Evolutionary conservation across 2,888 invertebrate species (phyloP).

Genomic region (Salticus scenicus): DNA sequence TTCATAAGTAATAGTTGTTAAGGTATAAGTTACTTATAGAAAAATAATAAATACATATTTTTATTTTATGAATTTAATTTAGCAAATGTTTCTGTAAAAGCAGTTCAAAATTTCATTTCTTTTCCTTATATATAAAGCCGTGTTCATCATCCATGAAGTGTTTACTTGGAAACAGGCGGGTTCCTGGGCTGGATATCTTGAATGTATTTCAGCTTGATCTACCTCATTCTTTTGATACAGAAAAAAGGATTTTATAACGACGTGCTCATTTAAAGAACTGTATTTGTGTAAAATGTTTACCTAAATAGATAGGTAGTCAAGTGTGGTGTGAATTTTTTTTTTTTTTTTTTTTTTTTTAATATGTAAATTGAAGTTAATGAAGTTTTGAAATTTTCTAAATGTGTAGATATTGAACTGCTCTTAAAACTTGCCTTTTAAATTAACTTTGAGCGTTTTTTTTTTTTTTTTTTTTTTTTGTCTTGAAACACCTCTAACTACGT

Average conservation of each 20-base stretch:
- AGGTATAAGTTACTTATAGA: too few relatives aligned
- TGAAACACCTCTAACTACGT: too few relatives aligned
- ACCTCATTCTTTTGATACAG: slow-evolving; percentile 65
- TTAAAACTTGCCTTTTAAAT: neutral
- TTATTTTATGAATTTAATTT: too few relatives aligned
- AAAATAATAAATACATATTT: too few relatives aligned
- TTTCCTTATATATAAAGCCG: too few relatives aligned
- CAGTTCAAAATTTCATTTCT: too few relatives aligned
- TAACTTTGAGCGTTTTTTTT: neutral
- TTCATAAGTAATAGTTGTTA: too few relatives aligned
- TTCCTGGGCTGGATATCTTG: slow-evolving; percentile 11
- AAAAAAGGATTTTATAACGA: slow-evolving; percentile 56
- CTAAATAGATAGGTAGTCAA: neutral
- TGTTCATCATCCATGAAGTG: too few relatives aligned
- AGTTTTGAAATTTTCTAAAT: neutral
- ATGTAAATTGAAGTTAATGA: too few relatives aligned
- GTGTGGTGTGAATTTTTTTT: slow-evolving; percentile 3
- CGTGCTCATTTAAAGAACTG: slow-evolving; percentile 12
- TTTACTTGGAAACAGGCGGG: slow-evolving; percentile 13
- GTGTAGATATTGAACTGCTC: slow-evolving; percentile 1
- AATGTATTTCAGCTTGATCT: slow-evolving; percentile 60
- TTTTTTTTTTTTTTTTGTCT: too few relatives aligned
- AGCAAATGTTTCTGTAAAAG: too few relatives aligned
- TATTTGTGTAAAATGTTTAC: slow-evolving; percentile 14
- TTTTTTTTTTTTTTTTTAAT: too few relatives aligned